Evolutionary conservation across 2,888 invertebrate genomes (phyloP).

Genomic region (Synergus itoensis): DNA sequence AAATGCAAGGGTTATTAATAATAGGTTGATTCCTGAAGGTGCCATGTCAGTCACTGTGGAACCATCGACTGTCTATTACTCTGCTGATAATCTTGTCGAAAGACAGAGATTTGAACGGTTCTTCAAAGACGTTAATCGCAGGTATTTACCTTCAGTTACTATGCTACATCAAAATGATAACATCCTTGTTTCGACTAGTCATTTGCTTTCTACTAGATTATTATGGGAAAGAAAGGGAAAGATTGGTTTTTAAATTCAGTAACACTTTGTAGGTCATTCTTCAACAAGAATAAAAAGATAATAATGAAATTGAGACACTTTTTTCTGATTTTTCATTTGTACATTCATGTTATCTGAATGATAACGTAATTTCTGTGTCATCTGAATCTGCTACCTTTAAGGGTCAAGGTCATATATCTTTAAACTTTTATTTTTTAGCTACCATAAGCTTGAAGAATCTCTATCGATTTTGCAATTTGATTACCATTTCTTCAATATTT

Average conservation of each 20-base stretch:
- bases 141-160: conserved; percentile 57
- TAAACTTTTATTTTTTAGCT: too few species aligned
- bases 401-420: neutral
- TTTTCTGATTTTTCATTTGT: too few species aligned
- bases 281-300: too few species aligned
- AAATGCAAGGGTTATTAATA: conserved; percentile 93
- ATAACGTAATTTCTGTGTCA: neutral
- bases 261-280: too few species aligned
- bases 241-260: too few species aligned
- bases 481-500: conserved; percentile 5
- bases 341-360: too few species aligned
- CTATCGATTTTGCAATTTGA: neutral
- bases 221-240: too few species aligned
- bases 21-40: conserved; percentile 86
- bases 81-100: conserved; percentile 51
- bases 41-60: conserved; percentile 83
- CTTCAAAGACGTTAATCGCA: conserved; percentile 72
- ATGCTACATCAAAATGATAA: too few species aligned
- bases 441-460: too few species aligned
- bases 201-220: too few species aligned
- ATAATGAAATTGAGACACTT: too few species aligned
- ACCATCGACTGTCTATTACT: conserved; percentile 72
- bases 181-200: too few species aligned
- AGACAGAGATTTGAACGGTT: conserved; percentile 69
- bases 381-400: conserved; percentile 2